Conservation (phyloP, 2,113 vertebrate species). For the Capreolus pygargus region DNA sequence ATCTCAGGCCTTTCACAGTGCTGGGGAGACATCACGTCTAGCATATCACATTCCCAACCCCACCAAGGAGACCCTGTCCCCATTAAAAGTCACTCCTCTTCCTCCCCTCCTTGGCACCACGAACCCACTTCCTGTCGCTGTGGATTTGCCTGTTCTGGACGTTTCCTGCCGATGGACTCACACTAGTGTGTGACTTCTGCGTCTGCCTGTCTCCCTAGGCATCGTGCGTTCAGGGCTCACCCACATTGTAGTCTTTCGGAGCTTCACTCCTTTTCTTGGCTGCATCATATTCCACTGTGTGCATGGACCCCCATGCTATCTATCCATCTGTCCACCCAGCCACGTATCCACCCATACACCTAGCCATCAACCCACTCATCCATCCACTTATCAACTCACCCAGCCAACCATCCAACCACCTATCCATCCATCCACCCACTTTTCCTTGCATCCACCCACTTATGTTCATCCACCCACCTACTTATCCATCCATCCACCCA, state of each 20-base stretch:
- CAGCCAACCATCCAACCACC: no score
- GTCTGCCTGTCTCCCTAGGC: no score
- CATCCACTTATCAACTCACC: no score
- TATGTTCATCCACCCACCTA: no score
- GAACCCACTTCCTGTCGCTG: rapidly evolving
- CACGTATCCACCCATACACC: background rate
- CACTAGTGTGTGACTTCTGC: no score
- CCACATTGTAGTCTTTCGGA: rapidly evolving
- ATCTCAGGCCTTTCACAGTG: background rate
- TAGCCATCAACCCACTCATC: background rate
- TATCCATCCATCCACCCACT: no score
- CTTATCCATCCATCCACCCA: no score
- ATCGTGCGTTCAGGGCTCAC: rapidly evolving
- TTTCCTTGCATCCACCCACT: no score
- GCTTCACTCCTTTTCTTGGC: background rate
- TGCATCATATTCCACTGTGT: rapidly evolving
- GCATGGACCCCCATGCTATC: rapidly evolving
- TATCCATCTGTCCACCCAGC: background rate
- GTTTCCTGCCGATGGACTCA: rapidly evolving
- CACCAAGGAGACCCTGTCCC: background rate
- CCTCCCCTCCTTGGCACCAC: no score
- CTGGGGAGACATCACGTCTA: background rate
- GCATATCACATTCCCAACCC: background rate
- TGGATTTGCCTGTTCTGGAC: background rate
- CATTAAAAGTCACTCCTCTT: background rate